A percentile compares a stretch with the other conserved stretches of the same genome.
Conservation (phyloP, 92 coral and sea anemone genomes). For the Palythoa grandiflora region DNA sequence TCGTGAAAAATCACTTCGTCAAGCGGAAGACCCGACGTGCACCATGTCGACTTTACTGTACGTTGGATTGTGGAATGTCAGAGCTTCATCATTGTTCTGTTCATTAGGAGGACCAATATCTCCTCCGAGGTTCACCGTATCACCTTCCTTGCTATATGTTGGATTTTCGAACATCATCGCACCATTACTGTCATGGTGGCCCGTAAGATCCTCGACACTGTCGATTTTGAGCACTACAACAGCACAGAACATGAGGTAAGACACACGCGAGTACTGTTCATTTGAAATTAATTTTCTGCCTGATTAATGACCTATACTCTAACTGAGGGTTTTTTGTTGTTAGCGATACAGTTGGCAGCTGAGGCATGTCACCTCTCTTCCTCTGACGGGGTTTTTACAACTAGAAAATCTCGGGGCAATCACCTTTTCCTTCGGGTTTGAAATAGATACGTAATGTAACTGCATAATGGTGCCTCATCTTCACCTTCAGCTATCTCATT, state of each 20-base stretch:
- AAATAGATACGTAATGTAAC: too few species aligned
- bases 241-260: background rate
- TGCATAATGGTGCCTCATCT: too few species aligned
- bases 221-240: constrained; percentile 58
- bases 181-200: constrained; percentile 50
- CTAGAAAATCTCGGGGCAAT: too few species aligned
- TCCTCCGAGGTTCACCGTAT: constrained; percentile 37
- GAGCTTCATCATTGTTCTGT: constrained; percentile 57
- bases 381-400: too few species aligned
- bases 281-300: background rate
- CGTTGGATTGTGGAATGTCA: constrained; percentile 86
- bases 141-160: constrained; percentile 64
- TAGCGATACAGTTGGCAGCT: too few species aligned
- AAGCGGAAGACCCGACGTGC: constrained; percentile 24
- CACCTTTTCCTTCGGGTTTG: too few species aligned
- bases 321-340: too few species aligned
- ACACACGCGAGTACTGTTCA: background rate
- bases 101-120: constrained; percentile 32
- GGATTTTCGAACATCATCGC: constrained; percentile 88
- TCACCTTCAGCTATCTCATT: too few species aligned
- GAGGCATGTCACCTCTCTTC: too few species aligned
- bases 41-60: constrained; percentile 57
- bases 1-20: background rate
- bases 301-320: too few species aligned
- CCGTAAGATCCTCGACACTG: constrained; percentile 47